These are phyloP conservation scores for Clistopyga incitator DNA, from an alignment of 2,888 invertebrate species.

Conservation along the genomic window DNA sequence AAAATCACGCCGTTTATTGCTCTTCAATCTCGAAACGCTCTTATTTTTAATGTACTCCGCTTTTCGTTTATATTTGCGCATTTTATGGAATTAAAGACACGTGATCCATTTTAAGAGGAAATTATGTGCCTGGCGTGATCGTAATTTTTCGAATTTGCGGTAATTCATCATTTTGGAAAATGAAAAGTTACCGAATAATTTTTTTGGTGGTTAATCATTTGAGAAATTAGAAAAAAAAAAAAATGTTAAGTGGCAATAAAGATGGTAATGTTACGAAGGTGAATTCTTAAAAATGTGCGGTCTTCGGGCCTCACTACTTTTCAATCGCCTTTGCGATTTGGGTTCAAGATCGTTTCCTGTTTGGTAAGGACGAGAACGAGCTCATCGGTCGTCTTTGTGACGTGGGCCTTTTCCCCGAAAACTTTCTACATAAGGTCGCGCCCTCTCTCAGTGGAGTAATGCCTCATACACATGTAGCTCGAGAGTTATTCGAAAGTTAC, in stretches of 20 bases:
- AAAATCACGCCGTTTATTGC: not conserved
- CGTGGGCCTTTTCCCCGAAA: slow-evolving; percentile 51
- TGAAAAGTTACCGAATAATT: too few species aligned
- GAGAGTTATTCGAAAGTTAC: slow-evolving; percentile 57
- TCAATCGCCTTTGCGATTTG: not conserved
- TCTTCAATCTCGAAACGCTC: not conserved
- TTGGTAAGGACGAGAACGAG: slow-evolving; percentile 7
- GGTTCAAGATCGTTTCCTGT: slow-evolving; percentile 12
- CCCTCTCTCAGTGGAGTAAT: slow-evolving; percentile 27
- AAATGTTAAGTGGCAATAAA: too few species aligned
- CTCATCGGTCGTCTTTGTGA: slow-evolving; percentile 18
- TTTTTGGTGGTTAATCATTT: too few species aligned
- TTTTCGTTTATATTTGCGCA: not conserved
- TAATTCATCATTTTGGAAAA: too few species aligned
- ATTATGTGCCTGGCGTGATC: too few species aligned
- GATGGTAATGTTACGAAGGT: too few species aligned
- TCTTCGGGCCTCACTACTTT: not conserved
- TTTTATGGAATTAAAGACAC: too few species aligned
- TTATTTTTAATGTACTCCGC: not conserved
- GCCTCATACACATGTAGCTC: not conserved
- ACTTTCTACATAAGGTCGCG: slow-evolving; percentile 53
- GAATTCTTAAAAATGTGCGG: not conserved
- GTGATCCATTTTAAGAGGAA: too few species aligned
- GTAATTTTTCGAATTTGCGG: too few species aligned
- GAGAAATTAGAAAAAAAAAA: too few species aligned